Conservation (phyloP, 2,797 vertebrate species). For the Euphonia xanthogaster region DNA sequence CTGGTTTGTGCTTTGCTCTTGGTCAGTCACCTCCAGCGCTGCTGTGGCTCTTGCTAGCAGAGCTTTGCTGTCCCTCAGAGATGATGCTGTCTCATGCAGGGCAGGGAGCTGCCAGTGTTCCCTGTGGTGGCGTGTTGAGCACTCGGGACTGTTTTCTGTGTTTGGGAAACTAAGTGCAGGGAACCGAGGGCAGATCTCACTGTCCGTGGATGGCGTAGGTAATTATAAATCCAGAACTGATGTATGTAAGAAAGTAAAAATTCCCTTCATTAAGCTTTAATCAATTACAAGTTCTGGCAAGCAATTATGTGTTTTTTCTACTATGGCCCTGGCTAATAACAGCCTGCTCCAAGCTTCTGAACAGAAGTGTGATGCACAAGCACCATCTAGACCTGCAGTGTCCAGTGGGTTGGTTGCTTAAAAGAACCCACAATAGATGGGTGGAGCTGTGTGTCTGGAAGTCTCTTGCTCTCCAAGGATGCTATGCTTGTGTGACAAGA, state of each 20-base stretch:
- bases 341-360: not conserved
- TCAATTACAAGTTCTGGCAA: not conserved
- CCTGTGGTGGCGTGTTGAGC: not conserved
- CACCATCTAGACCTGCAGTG: not conserved
- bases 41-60: not conserved
- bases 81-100: not conserved
- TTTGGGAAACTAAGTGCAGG: not conserved
- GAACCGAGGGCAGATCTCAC: not conserved
- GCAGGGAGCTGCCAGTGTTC: fast-evolving
- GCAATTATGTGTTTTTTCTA: not conserved
- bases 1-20: not conserved
- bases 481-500: not conserved
- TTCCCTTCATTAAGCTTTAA: not conserved
- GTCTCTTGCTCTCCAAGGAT: not conserved
- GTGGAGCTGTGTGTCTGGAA: not conserved
- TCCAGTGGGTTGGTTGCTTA: not conserved
- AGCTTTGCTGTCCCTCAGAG: not conserved
- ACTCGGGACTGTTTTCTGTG: not conserved
- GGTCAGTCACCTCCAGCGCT: not conserved
- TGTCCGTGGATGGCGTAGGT: not conserved
- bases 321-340: not conserved
- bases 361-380: not conserved
- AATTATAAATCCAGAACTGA: not conserved
- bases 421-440: not conserved
- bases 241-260: not conserved